Base-by-base conservation (phyloP, 2,888 invertebrate genomes). In the Mycalesis mineus region DNA sequence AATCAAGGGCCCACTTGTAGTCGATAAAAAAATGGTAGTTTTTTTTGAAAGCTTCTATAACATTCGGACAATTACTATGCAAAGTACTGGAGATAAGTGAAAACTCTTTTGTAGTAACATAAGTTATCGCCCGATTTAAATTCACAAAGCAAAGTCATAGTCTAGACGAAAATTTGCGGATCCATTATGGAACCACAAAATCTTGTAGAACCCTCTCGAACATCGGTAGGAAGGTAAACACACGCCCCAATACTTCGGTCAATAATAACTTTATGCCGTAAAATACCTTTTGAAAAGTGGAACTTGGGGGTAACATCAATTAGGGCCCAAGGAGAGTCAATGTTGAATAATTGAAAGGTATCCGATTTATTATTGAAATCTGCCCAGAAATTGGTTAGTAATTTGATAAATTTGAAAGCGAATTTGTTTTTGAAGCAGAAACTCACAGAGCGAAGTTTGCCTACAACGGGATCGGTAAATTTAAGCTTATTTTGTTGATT, bases 311-410 rank as follows among this genome's bases (percentile, higher is more conserved):
- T 49, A 54, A 53, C 53, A 39, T 57, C 50, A 53, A 44, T 60
- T 48, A 52, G 44, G 40, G 31, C 14, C 39, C 40, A 36, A 54
- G 15, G 41, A 37, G 53, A 57, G 40, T 33, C 31, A 54, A 51
- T 41, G 44, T 45, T 54, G 49, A 60, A 60, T 57, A 57, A 60
- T 60, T 56, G 60, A 60, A 57, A 44, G 53, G 53, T 56, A 57
- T 57, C 60, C 53, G 60, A 57, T 56, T 54, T 50, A 55, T 48
- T 58, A 55, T 58, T 49, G 52, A 52, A 55, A 55, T 55, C 47
- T 51, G 36, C 44, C 13, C 51, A 42, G 36, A 42, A 62, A 60
- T 48, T 55, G 55, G 55, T 47, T 54, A 58, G 55, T 51, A 58
- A 56, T 54, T 58, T 56, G 50, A 62, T 60, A 58, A 60, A 58